phyloP scores from a whole-genome alignment of 2,888 invertebrate species.

The Leptinotarsa rubiginosa region DNA sequence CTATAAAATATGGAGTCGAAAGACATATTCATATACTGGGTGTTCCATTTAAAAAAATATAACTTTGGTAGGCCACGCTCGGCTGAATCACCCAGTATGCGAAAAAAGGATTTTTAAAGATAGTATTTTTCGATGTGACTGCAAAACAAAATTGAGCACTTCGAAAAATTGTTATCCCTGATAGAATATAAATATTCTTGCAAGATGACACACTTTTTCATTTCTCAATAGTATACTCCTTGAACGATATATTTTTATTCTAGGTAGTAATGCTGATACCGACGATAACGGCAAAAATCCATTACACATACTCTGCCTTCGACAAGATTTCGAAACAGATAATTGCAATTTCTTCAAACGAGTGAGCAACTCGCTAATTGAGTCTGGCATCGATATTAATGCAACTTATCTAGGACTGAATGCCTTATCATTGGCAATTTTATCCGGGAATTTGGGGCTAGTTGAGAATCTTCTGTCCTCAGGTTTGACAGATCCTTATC shows the following conservation, averaged over 20 bases:
- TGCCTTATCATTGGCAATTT: conserved; percentile 60
- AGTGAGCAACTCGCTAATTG: conserved; percentile 50
- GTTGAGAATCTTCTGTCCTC: conserved; percentile 53
- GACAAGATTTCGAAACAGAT: conserved; percentile 58
- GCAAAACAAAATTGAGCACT: no score
- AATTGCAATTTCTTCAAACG: conserved; percentile 47
- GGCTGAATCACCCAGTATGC: no score
- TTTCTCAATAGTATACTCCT: no score
- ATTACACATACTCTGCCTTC: conserved; percentile 61
- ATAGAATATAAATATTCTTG: no score
- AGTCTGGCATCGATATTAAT: conserved; percentile 46
- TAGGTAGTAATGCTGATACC: conserved; percentile 30
- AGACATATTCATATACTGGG: no score
- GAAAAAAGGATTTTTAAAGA: no score
- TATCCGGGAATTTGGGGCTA: conserved; percentile 58
- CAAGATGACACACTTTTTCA: no score
- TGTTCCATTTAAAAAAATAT: no score
- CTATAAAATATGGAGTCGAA: no score
- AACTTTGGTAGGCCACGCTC: no score
- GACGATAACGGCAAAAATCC: conserved; percentile 59
- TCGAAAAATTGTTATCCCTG: no score
- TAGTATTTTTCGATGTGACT: no score
- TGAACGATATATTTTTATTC: neutral
- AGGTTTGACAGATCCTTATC: conserved; percentile 55
- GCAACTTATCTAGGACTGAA: conserved; percentile 61